Evolutionary conservation across 1,140 invertebrate genomes (phyloP).

Genomic region (Zaprionus taronus): DNA sequence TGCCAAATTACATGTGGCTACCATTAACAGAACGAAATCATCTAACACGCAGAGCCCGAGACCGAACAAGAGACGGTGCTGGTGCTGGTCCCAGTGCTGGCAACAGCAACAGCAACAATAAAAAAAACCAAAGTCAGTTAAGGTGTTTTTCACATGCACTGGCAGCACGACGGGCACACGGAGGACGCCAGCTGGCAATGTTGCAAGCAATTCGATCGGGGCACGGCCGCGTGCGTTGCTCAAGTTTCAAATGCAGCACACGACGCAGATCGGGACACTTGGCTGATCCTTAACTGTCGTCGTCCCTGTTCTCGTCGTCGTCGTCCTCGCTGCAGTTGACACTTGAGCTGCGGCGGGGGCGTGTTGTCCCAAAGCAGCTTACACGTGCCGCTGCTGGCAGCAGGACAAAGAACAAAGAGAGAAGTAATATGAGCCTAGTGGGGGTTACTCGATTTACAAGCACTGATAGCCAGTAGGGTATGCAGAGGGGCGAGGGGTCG

Average conservation of each 20-base stretch:
- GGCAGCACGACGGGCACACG: constrained; percentile 12
- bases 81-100: constrained; percentile 12
- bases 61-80: constrained; percentile 3
- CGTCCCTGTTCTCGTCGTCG: background rate
- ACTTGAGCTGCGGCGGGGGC: constrained; percentile 43
- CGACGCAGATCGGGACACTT: background rate
- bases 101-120: constrained; percentile 9
- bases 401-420: constrained; percentile 21
- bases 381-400: constrained; percentile 58
- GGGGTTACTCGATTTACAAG: constrained; percentile 55
- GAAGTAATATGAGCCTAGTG: constrained; percentile 48
- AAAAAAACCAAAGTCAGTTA: constrained; percentile 71
- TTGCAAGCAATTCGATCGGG: constrained; percentile 43
- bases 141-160: constrained; percentile 71
- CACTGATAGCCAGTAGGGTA: constrained; percentile 10
- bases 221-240: constrained; percentile 16
- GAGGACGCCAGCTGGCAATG: constrained; percentile 26
- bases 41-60: constrained; percentile 72
- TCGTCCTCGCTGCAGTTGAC: constrained; percentile 31
- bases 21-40: constrained; percentile 78
- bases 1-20: constrained; percentile 79
- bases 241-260: constrained; percentile 42
- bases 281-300: constrained; percentile 36
- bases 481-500: background rate
- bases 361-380: constrained; percentile 55